Evolutionary conservation across 2,113 vertebrate species (phyloP).

Genomic region (Holacanthus passer): DNA sequence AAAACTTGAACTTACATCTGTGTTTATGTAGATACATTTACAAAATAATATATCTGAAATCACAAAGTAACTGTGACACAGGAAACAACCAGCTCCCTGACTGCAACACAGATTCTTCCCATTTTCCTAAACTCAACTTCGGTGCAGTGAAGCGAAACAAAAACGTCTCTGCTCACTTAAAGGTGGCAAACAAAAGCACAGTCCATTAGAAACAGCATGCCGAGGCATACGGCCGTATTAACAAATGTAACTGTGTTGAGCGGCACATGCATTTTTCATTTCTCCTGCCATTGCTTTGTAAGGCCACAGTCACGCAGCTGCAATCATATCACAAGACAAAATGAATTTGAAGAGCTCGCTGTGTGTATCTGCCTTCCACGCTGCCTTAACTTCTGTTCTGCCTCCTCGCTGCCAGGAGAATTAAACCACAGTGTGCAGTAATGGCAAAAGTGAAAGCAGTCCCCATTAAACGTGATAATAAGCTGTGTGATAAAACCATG

Average conservation of each 20-base stretch:
- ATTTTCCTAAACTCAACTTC: conserved; percentile 18
- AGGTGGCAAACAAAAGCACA: conserved; percentile 70
- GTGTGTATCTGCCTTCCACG: conserved; percentile 52
- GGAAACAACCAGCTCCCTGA: background rate
- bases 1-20: background rate
- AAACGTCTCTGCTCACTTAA: conserved; percentile 53
- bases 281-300: conserved; percentile 42
- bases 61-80: background rate
- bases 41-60: background rate
- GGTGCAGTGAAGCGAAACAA: conserved; percentile 34
- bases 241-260: conserved; percentile 53
- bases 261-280: conserved; percentile 60
- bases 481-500: conserved; percentile 59
- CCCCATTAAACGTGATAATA: conserved; percentile 71
- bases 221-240: conserved; percentile 53
- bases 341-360: conserved; percentile 58
- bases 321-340: conserved; percentile 60
- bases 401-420: conserved; percentile 59
- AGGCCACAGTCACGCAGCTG: conserved; percentile 60
- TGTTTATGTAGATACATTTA: too few relatives aligned
- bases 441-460: conserved; percentile 59
- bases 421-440: conserved; percentile 57
- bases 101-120: conserved; percentile 20
- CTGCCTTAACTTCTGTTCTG: conserved; percentile 59
- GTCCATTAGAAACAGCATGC: conserved; percentile 65